These are phyloP conservation scores for Alethe diademata DNA, from an alignment of 2,113 vertebrate species.

Conservation along the genomic window DNA sequence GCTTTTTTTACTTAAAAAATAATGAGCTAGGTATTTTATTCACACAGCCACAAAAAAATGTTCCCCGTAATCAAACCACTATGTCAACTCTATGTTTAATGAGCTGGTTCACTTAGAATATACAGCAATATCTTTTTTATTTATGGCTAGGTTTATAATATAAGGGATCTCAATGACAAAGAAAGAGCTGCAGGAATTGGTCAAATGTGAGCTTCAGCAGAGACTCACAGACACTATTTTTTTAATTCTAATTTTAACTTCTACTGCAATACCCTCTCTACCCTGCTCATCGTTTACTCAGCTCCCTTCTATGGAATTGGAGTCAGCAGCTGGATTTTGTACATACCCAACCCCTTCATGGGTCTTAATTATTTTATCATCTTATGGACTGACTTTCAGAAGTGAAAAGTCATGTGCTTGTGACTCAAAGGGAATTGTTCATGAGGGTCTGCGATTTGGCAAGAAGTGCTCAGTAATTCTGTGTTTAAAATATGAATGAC, in stretches of 20 bases:
- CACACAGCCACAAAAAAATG: background rate
- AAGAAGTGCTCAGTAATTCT: conserved; percentile 34
- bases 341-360: background rate
- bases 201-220: background rate
- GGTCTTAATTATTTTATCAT: conserved; percentile 7
- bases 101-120: background rate
- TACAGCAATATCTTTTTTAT: background rate
- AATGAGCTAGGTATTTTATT: background rate
- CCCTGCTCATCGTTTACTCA: background rate
- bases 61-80: background rate
- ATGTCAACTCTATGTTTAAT: background rate
- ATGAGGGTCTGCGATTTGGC: conserved; percentile 24
- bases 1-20: background rate
- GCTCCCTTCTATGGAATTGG: background rate
- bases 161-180: background rate
- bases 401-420: background rate
- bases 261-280: background rate
- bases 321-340: background rate
- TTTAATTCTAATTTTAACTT: background rate
- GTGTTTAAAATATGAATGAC: conserved; percentile 68
- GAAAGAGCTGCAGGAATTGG: background rate
- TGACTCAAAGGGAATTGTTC: conserved; percentile 28
- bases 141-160: background rate
- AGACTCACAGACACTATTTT: background rate
- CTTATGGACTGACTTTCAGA: background rate